phyloP scores from a whole-genome alignment of 2,888 invertebrate species.

The Barypeithes pellucidus region DNA sequence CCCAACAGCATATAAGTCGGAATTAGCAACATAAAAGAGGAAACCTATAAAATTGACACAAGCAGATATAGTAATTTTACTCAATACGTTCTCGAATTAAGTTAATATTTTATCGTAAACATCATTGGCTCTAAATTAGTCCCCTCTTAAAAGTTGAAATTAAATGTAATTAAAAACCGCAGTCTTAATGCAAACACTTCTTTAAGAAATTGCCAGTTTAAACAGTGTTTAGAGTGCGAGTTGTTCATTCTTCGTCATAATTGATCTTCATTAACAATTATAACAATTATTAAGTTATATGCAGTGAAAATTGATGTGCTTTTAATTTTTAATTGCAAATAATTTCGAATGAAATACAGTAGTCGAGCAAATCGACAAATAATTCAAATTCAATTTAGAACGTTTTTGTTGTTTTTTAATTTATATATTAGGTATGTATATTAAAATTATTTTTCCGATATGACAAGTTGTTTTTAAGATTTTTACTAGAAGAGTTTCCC shows the following conservation, averaged over 20 bases:
- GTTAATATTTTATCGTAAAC: not conserved
- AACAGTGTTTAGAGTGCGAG: constrained; percentile 3
- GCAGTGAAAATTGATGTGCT: constrained; percentile 5
- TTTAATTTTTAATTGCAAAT: constrained; percentile 13
- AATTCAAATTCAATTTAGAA: constrained; percentile 73
- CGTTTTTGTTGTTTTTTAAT: constrained; percentile 54
- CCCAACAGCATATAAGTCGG: too few species aligned
- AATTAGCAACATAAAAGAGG: too few species aligned
- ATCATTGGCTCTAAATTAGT: constrained; percentile 36
- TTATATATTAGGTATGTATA: constrained; percentile 3
- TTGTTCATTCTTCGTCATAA: constrained; percentile 11
- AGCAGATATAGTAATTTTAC: not conserved
- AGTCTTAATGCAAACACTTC: constrained; percentile 25
- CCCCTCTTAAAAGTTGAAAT: constrained; percentile 4
- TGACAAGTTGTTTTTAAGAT: too few species aligned
- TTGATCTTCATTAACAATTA: constrained; percentile 23
- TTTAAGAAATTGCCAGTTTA: constrained; percentile 21
- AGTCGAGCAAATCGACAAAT: constrained; percentile 68
- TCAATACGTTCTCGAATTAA: not conserved
- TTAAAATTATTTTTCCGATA: not conserved
- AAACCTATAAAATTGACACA: not conserved
- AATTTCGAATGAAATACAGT: constrained; percentile 64
- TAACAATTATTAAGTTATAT: constrained; percentile 24
- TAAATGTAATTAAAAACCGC: constrained; percentile 23
- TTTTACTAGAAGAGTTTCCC: too few species aligned